Evolutionary conservation across 2,888 invertebrate genomes (phyloP), one percentile per base, ranked within the genome.

Genomic region (Ornithoptera alexandrae): DNA sequence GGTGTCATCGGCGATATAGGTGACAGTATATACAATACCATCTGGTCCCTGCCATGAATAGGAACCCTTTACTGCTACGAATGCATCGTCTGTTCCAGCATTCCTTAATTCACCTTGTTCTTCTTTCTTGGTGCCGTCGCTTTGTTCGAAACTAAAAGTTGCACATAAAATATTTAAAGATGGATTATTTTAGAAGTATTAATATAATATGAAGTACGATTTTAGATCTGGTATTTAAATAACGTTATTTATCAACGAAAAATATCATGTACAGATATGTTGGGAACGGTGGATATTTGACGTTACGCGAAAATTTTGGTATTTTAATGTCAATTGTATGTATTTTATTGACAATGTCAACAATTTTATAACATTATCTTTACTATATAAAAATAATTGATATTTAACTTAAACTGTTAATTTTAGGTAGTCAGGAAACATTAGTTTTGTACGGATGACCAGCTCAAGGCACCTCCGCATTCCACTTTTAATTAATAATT

Each of bases 1-100:
- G 75, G 93, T 93, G 75, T 94, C 93, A 74, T 94, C 94, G 39
- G 94, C 94, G 10, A 89, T 80, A 83, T 93, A 94, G 62, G 80
- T 90, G 30, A 94, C 83, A 22, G 84, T 88, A 80, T 94, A 93
- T 2, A 82, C 85, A 59, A 90, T 85, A 15, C 93, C 93, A 71
- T 93, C 93, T 53, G 92, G 92, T 3, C 85, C 93, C 1, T 89
- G 77, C 83, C 92, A 94, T 36, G 89, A 84, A 84, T 89, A 94
- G 4, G 89, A 87, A 20, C 94, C 94, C 60, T 78, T 84, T 20
- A 94, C 90, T 2, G 85, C 79, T 50, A 94, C 83, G 22, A 90
- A 85, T 74, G 94, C 93, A 67, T 94, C 86, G 0, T 94, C 94
- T 15, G 90, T 76, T 0, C 93, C 94, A 0, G 84, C 79, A 75